Conservation (phyloP, 2,888 invertebrate genomes). For the Caenorhabditis uteleia region DNA sequence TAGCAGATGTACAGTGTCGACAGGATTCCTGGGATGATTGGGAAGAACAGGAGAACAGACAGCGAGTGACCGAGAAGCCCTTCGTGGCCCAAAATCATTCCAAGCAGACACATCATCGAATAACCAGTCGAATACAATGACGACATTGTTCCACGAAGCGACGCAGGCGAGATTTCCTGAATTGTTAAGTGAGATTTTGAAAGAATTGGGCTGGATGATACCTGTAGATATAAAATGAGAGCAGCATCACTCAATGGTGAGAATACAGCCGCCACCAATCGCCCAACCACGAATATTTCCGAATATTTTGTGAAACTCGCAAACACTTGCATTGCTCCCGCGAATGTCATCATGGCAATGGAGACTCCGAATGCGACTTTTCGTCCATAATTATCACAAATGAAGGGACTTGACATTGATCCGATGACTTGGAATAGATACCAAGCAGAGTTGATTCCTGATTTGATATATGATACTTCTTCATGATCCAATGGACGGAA, state of each 20-base stretch:
- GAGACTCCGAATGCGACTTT: conserved; percentile 64
- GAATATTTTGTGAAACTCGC: conserved; percentile 62
- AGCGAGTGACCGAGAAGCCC: conserved; percentile 59
- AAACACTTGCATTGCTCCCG: conserved; percentile 60
- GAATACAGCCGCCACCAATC: conserved; percentile 62
- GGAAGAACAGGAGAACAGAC: conserved; percentile 57
- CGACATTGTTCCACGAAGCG: conserved; percentile 61
- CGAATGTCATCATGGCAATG: conserved; percentile 60
- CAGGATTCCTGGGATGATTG: conserved; percentile 59
- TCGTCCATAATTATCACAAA: conserved; percentile 61
- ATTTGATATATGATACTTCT: conserved; percentile 48
- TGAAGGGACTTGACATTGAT: conserved; percentile 55
- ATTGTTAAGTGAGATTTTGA: conserved; percentile 8
- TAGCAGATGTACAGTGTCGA: conserved; percentile 51
- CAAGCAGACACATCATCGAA: conserved; percentile 60
- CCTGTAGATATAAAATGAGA: conserved; percentile 62
- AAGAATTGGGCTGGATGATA: conserved; percentile 4
- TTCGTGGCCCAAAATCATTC: conserved; percentile 63
- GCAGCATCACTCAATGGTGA: conserved; percentile 66
- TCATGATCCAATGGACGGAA: conserved; percentile 43
- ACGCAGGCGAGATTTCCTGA: conserved; percentile 63
- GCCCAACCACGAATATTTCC: conserved; percentile 57
- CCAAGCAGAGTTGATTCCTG: conserved; percentile 52
- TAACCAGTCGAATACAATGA: conserved; percentile 64
- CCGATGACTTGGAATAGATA: conserved; percentile 65